Evolutionary conservation across 1,140 invertebrate species (phyloP).

Genomic region (Steinernema khuongi): DNA sequence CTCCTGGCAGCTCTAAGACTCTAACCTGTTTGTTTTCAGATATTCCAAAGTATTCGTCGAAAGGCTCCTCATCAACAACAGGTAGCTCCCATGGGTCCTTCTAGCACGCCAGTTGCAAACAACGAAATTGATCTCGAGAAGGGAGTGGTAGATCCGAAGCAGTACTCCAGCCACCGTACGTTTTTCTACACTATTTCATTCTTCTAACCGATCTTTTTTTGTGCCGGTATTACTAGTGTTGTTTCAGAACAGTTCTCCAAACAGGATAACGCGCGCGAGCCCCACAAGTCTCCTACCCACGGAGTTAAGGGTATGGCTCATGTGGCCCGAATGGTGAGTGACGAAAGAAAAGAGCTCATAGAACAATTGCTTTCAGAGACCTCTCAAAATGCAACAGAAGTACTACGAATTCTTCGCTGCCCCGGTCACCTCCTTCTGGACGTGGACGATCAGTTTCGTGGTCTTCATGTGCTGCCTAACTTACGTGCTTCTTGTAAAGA

Average conservation of each 20-base stretch:
- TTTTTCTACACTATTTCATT: too few species aligned
- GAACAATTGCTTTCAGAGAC: conserved; percentile 12
- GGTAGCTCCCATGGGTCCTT: background rate
- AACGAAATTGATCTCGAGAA: background rate
- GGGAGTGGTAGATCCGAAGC: too few species aligned
- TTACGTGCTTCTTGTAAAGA: conserved; percentile 72
- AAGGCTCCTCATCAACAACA: conserved; percentile 3
- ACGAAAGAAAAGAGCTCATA: background rate
- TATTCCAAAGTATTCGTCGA: conserved; percentile 21
- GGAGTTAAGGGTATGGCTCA: conserved; percentile 7
- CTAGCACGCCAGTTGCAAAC: background rate
- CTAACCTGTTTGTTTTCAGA: too few species aligned
- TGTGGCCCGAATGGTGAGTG: background rate
- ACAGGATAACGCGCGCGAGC: background rate
- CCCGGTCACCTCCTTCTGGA: conserved; percentile 95
- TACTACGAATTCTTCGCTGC: conserved; percentile 76
- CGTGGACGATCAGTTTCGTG: conserved; percentile 91
- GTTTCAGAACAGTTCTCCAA: conserved; percentile 4
- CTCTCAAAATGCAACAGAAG: conserved; percentile 28
- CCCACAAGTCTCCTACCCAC: background rate
- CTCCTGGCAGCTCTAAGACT: too few species aligned
- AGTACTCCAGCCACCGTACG: too few species aligned
- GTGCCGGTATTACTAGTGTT: too few species aligned
- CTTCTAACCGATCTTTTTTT: too few species aligned
- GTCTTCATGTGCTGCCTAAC: conserved; percentile 84